A percentile compares a stretch with the other conserved stretches of the same genome.
phyloP scores from a whole-genome alignment of 2,888 invertebrate species.

The Caenorhabditis sulstoni region DNA sequence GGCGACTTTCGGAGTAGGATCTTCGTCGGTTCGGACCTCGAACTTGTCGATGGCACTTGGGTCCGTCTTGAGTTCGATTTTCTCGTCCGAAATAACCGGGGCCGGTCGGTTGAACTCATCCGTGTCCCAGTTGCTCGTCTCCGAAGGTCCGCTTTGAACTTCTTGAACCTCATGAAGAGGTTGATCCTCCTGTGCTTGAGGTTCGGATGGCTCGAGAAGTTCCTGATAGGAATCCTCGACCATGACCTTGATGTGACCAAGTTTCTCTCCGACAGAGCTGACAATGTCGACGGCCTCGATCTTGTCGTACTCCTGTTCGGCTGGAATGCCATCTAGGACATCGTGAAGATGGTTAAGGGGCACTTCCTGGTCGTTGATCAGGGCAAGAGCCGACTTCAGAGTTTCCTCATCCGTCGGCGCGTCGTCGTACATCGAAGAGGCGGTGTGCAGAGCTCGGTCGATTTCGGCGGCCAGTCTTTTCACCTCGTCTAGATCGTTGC shows the following conservation, averaged over 20 bases:
- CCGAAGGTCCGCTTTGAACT: conserved; percentile 16
- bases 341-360: conserved; percentile 48
- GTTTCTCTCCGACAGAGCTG: conserved; percentile 42
- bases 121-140: conserved; percentile 49
- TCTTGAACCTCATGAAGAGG: conserved; percentile 17
- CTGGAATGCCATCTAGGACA: conserved; percentile 46
- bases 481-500: conserved; percentile 50
- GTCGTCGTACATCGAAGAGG: conserved; percentile 46
- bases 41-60: conserved; percentile 52
- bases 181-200: conserved; percentile 14
- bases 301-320: conserved; percentile 43
- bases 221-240: conserved; percentile 37
- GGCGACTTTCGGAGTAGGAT: conserved; percentile 50
- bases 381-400: conserved; percentile 46
- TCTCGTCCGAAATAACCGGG: conserved; percentile 30
- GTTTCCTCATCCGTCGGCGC: conserved; percentile 53
- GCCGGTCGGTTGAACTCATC: conserved; percentile 40
- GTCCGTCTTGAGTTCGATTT: conserved; percentile 54
- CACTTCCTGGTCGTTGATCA: conserved; percentile 48
- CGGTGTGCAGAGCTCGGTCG: conserved; percentile 46
- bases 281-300: conserved; percentile 51
- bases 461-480: conserved; percentile 50
- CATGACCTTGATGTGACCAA: conserved; percentile 7
- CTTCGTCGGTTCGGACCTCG: conserved; percentile 39
- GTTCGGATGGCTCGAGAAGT: background rate